Evolutionary conservation across 2,113 vertebrate species (phyloP).

Genomic region (Actinemys pallida): DNA sequence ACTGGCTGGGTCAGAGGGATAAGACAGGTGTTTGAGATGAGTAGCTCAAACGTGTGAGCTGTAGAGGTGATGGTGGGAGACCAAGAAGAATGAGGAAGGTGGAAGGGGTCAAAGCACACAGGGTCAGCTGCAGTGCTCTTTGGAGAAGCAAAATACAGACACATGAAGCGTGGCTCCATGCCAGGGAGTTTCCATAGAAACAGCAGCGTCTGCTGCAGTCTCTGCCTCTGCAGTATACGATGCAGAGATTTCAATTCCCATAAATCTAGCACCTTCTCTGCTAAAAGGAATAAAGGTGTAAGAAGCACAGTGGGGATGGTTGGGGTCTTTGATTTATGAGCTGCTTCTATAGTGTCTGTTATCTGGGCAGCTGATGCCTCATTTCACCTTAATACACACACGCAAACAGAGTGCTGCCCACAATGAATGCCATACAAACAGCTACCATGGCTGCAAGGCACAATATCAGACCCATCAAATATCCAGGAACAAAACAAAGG

Average conservation of each 20-base stretch:
- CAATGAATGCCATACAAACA: neutral
- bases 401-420: neutral
- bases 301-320: fast-evolving
- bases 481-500: neutral
- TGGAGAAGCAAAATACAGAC: neutral
- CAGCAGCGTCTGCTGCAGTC: neutral
- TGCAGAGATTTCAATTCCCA: neutral
- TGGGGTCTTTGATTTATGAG: neutral
- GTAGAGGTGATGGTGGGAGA: neutral
- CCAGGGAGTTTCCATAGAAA: neutral
- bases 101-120: fast-evolving
- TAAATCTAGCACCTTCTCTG: neutral
- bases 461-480: neutral
- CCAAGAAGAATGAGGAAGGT: neutral
- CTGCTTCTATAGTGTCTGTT: fast-evolving
- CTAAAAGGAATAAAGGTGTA: neutral
- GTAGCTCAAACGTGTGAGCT: neutral
- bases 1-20: neutral
- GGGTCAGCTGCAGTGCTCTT: fast-evolving
- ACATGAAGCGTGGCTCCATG: neutral
- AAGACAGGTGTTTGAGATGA: neutral
- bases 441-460: neutral
- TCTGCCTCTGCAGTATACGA: neutral
- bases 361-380: neutral
- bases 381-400: fast-evolving